Base-by-base conservation (phyloP, 2,113 vertebrate genomes). In the Perccottus glenii region DNA sequence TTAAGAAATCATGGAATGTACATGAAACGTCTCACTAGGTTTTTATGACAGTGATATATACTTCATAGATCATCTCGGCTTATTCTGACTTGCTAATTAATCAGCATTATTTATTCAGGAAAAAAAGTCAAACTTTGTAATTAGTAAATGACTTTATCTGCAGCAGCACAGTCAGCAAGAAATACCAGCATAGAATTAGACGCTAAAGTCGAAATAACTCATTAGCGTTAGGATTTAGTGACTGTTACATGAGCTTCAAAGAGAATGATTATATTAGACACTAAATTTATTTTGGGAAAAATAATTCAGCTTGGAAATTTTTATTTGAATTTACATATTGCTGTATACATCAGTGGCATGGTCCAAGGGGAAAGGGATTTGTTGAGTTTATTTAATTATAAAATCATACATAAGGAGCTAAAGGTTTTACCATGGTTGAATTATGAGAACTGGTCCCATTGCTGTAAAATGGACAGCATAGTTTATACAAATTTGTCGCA, bases 71-170 rank as follows among this genome's bases (percentile, higher is more conserved):
- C 91, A 92, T 91, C 87, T 85, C 92, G 88, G 88, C 85, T 84
- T 85, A 79, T 84, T 89, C 80, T 89, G 88, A 92, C 91, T 91
- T 80, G 84, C 87, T 89, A 90, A 94, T 94, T 93, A 90, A 93
- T 94, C 90, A 91, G 90, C 77, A 86, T 92, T 91, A 92, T 92
- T 92, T 92, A 90, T 92, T 88, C 79, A 78, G 76, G 65, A 27
- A 1, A 78, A 81, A 85, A 85, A 84, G 77, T 65, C 59, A 64
- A 90, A 85, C 81, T 91, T 91, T 90, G 81, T 85, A 86, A 90
- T 91, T 90, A 91, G 85, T 74, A 81, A 79, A 79, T 74, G 80
- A 77, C 82, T 84, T 86, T 80, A 90, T 90, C 81, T 88, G 78
- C 73, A 84, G 68, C 62, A 73, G 79, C 82, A 81, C 46, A 78